Evolutionary conservation across 2,888 invertebrate species (phyloP).

Genomic region (Clanis bilineata): DNA sequence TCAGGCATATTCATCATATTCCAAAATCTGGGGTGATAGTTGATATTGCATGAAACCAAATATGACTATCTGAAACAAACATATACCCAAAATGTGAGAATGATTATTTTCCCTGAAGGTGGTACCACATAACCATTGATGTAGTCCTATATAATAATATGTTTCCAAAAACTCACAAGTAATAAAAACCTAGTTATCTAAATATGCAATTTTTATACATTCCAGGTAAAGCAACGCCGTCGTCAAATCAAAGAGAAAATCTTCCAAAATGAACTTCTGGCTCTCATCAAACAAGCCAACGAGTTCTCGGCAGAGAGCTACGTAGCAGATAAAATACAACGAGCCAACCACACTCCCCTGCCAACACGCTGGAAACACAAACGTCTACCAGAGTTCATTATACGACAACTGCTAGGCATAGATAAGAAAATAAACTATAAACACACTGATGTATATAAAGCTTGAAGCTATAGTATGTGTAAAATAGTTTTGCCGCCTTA

Average conservation of each 20-base stretch:
- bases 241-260: conserved; percentile 88
- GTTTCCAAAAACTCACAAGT: not conserved
- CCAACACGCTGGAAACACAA: conserved; percentile 84
- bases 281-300: conserved; percentile 87
- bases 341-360: conserved; percentile 83
- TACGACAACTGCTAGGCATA: conserved; percentile 85
- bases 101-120: no score
- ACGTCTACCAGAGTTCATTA: conserved; percentile 85
- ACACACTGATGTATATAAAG: conserved; percentile 73
- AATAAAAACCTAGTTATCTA: no score
- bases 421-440: conserved; percentile 78
- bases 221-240: conserved; percentile 84
- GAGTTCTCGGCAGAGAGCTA: conserved; percentile 89
- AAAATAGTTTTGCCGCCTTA: no score
- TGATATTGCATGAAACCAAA: no score
- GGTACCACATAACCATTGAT: no score
- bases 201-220: conserved; percentile 27
- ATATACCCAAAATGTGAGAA: no score
- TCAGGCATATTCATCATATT: no score
- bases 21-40: no score
- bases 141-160: no score
- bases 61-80: no score
- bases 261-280: conserved; percentile 87
- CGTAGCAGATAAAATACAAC: conserved; percentile 84
- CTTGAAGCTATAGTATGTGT: conserved; percentile 31